Evolutionary conservation across 2,888 invertebrate genomes (phyloP), one percentile per base, ranked within the genome.

Genomic region (Synanthedon tipuliformis): DNA sequence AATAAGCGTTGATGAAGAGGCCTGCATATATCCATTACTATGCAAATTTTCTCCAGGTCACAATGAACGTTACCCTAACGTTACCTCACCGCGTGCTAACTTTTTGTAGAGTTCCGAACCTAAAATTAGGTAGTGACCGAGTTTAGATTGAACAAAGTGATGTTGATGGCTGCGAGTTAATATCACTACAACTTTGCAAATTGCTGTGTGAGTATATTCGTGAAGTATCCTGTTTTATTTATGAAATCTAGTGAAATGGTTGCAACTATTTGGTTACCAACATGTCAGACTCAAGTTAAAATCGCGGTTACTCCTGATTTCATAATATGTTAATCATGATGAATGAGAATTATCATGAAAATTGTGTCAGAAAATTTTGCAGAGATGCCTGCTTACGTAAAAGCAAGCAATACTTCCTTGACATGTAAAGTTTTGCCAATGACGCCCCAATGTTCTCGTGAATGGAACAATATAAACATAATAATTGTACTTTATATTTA

Each of bases 31-130:
- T 72, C 82, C 75, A 85, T 83, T 82, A 82, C 81, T 73, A 84
- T 85, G 85, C 82, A 86, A 84, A 86, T 86, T 71, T 65, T 61
- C 64, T 64, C 68, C 65, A 63, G 69, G 68, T 75, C 74, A 75
- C 79, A 78, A 75, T 75, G 73, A 75, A 74, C 73, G 70, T 71
- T 77, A 80, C 78, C 78, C 78, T 71, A 75, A 74, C 73, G 70
- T 71, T 77, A 80, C 78, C 78, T 79, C 72, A 66, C 69, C 68
- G 61, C 65, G 61, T 61, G 56, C 69, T 63, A 76, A 80, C 76
- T 80, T 84, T 85, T 85, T 81, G 74, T 66, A 64, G 66, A 73
- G 74, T 73, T 68, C 56, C 64, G 61, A 65, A 64, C 66, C 69
- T 66, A 64, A 75, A 81, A 79, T 81, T 78, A 75, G 71, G 78